Evolutionary conservation across 2,888 invertebrate species (phyloP), one percentile per base, ranked within the genome.

Genomic region (Argynnis bischoffii): DNA sequence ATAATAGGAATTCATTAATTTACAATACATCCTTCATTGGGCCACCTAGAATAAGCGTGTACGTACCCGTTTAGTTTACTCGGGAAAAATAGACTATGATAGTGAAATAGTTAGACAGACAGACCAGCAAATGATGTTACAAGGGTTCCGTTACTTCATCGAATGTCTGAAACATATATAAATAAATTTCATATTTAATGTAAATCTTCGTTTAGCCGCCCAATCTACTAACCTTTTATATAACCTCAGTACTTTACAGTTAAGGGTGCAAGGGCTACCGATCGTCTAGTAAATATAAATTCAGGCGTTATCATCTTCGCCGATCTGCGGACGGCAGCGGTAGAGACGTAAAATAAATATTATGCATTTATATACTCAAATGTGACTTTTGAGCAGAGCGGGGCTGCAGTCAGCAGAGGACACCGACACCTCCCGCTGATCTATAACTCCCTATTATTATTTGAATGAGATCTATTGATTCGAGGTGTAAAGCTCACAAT

Each of bases 391-490:
- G 81, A 82, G 66, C 75, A 78, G 76, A 77, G 75, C 76, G 76
- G 78, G 71, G 75, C 72, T 72, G 75, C 76, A 69, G 78, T 79
- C 80, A 79, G 79, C 78, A 79, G 75, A 78, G 72, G 72, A 73
- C 74, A 68, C 74, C 75, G 73, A 72, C 78, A 74, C 75, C 70
- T 75, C 79, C 75, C 80, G 78, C 85, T 92, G 90, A 92, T 92
- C 92, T 92, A 92, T 90, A 92, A 91, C 91, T 88, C 86, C 91
- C 89, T 91, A 88, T 92, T 91, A 92, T 92, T 91, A 91, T 92
- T 92, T 92, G 90, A 92, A 91, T 86, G 89, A 91, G 88, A 91
- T 91, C 92, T 92, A 92, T 90, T 88, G 91, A 90, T 91, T 81
- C 86, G 81, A 83, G 92, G 92, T 91, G 92, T 91, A 90, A 87